Evolutionary conservation across 2,888 invertebrate species (phyloP).

Genomic region (Mesodorylaimus sp.): DNA sequence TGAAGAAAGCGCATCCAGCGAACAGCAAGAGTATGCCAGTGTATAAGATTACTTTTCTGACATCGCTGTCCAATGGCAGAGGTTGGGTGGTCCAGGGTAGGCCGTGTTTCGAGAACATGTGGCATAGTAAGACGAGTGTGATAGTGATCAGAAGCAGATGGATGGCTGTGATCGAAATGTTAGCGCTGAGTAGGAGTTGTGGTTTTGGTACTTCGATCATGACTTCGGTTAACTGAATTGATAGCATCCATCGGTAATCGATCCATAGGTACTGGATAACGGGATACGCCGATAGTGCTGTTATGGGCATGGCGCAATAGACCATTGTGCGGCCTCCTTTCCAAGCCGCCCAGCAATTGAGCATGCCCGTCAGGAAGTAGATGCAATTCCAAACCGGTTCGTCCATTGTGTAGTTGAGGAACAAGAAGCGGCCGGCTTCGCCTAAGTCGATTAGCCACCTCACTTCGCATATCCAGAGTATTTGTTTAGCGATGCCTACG

Average conservation of each 20-base stretch:
- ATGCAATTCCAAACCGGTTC: slow-evolving; percentile 9
- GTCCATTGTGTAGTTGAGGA: slow-evolving; percentile 11
- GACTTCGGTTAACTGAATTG: slow-evolving; percentile 4
- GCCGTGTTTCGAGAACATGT: background rate
- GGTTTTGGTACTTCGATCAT: slow-evolving; percentile 5
- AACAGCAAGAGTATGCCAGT: background rate
- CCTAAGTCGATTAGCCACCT: background rate
- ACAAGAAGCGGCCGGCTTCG: background rate
- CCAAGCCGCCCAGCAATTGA: background rate
- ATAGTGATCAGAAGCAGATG: slow-evolving; percentile 3
- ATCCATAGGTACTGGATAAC: slow-evolving; percentile 6
- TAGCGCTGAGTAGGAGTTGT: background rate
- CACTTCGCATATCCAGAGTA: slow-evolving; percentile 6
- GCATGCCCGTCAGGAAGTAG: background rate
- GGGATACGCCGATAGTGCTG: background rate
- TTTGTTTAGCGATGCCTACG: background rate
- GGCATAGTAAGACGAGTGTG: background rate
- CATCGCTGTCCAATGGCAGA: background rate
- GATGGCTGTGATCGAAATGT: background rate
- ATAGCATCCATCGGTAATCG: slow-evolving; percentile 7
- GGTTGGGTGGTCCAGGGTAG: background rate
- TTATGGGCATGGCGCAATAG: background rate
- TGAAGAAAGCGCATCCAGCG: background rate
- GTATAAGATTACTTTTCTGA: background rate
- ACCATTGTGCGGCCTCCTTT: background rate